Evolutionary conservation across 2,797 vertebrate genomes (phyloP), one percentile per base, ranked within the genome.

Genomic region (Heteromormyrus szaboi): DNA sequence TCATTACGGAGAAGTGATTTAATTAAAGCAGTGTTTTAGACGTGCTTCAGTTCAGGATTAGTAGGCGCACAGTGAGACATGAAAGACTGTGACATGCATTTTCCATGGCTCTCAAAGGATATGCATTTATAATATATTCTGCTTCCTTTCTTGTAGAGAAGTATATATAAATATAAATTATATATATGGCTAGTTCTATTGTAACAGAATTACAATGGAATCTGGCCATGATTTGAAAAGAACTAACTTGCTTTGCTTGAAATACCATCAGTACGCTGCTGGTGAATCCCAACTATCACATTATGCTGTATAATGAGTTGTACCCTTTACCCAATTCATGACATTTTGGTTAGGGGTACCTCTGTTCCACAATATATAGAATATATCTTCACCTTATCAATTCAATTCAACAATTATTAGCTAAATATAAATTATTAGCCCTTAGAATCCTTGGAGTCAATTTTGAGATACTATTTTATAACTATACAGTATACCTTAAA

Each of bases 31-130:
- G 50, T 54, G 50, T 85, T 85, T 54, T 29, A 25, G 48, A 54
- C 50, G 50, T 51, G 48, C 81, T 85, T 85, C 50, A 29, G n/a
- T 54, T 85, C 84, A 85, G 50, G 84, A 85, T 51, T 54, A 85
- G 50, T 17, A 85, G 84, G 84, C 25, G 4, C 50, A 51, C n/a
- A 51, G 22, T 29, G 7, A 54, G 84, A 85, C 81, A 25, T 84
- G 81, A 84, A 37, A 76, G 68, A 19, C 29, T 41, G 68, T 76
- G 68, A 76, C 68, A 76, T 41, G 68, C 37, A 76, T 76, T 68
- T 33, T 68, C 29, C 68, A 76, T 17, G 68, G 33, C 33, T 76
- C 68, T 76, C 68, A 76, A 19, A 76, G 68, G 68, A 76, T 76
- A 41, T 76, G 68, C 68, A 76, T 37, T 76, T 37, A 76, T 76